phyloP scores from a whole-genome alignment of 2,888 invertebrate species.

The Galeopsomyia nigrocyanea region DNA sequence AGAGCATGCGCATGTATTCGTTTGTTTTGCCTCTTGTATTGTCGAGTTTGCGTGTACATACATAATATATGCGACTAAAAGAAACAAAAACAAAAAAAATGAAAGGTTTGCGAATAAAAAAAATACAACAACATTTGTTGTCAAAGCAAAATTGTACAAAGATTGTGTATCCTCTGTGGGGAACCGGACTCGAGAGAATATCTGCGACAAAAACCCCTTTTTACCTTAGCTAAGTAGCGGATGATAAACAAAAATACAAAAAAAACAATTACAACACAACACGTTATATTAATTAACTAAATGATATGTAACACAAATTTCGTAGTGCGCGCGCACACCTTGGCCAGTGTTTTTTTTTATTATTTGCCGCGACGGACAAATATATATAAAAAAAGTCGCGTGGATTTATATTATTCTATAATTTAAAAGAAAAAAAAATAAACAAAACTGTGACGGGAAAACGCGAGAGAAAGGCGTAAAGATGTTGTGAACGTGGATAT shows the following conservation, averaged over 20 bases:
- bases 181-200: too few species aligned
- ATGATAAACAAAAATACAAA: background rate
- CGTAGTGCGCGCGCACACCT: constrained; percentile 49
- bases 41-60: too few species aligned
- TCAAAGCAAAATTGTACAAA: too few species aligned
- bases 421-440: constrained; percentile 12
- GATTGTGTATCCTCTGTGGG: too few species aligned
- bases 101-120: too few species aligned
- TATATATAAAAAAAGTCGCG: background rate
- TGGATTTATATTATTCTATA: constrained; percentile 5
- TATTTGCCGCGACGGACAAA: too few species aligned
- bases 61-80: too few species aligned
- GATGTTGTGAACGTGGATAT: constrained; percentile 1
- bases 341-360: constrained; percentile 37
- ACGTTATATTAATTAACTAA: constrained; percentile 1
- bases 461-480: background rate
- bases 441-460: constrained; percentile 5
- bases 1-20: too few species aligned
- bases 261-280: constrained; percentile 14
- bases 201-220: background rate
- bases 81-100: too few species aligned
- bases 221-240: background rate
- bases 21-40: too few species aligned
- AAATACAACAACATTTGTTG: too few species aligned
- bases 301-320: constrained; percentile 31